A percentile compares a stretch with the other conserved stretches of the same genome.
phyloP scores from a whole-genome alignment of 2,888 invertebrate genomes.

The Drosophila fungiperda region DNA sequence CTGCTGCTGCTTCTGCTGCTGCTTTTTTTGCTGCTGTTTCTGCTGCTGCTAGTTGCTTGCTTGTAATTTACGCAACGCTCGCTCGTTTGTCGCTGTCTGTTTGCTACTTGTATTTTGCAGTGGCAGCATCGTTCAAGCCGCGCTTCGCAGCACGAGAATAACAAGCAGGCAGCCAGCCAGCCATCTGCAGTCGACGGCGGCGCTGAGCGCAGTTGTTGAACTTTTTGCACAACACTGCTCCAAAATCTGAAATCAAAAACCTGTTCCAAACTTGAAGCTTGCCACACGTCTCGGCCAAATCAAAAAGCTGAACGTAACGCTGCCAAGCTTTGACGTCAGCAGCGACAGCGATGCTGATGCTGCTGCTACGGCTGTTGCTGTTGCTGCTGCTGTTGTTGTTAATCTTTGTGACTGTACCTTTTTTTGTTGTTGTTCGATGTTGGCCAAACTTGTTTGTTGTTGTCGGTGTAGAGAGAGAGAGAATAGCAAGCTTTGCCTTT shows the following conservation, averaged over 20 bases:
- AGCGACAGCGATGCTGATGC: constrained; percentile 20
- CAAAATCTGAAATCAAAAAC: constrained; percentile 74
- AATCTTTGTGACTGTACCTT: constrained; percentile 74
- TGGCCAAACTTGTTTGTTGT: constrained; percentile 64
- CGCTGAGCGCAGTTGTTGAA: constrained; percentile 69
- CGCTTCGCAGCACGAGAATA: constrained; percentile 63
- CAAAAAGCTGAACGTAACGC: constrained; percentile 67
- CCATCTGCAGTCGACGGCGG: constrained; percentile 50
- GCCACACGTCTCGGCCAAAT: constrained; percentile 77
- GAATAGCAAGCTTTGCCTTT: constrained; percentile 25
- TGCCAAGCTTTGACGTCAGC: constrained; percentile 63
- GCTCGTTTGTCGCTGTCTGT: constrained; percentile 68
- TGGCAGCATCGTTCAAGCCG: constrained; percentile 17
- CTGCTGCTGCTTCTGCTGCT: constrained; percentile 13
- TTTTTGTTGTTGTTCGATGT: constrained; percentile 69
- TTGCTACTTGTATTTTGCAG: constrained; percentile 66
- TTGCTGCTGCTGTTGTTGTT: constrained; percentile 57
- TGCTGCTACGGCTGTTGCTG: constrained; percentile 24
- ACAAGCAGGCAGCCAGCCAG: constrained; percentile 51
- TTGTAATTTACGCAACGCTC: constrained; percentile 76
- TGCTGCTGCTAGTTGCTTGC: constrained; percentile 33
- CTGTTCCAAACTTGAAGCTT: constrained; percentile 70
- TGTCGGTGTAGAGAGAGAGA: constrained; percentile 31
- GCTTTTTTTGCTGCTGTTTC: constrained; percentile 14
- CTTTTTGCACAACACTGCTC: constrained; percentile 68